Conservation (phyloP, 2,888 invertebrate species). For the Hartigia nigra region DNA sequence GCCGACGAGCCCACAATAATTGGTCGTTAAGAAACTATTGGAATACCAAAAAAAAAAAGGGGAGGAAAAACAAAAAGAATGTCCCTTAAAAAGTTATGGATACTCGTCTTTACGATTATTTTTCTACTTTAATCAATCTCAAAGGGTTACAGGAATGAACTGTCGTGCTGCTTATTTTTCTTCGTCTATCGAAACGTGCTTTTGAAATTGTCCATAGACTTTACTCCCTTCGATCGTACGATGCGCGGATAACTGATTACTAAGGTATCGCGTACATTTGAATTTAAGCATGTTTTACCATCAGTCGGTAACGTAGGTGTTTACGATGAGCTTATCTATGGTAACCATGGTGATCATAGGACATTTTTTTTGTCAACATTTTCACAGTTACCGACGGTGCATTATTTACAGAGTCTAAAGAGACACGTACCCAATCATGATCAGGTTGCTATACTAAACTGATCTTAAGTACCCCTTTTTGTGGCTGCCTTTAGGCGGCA, state of each 20-base stretch:
- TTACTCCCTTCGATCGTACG: neutral
- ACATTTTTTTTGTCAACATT: neutral
- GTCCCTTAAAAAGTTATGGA: neutral
- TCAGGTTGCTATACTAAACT: neutral
- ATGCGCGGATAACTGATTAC: neutral
- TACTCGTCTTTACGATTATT: neutral
- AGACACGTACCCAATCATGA: neutral
- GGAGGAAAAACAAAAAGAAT: neutral
- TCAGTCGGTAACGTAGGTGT: neutral
- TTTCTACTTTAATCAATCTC: neutral
- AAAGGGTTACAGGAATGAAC: neutral
- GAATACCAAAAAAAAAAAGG: neutral
- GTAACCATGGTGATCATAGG: neutral
- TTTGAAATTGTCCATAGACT: neutral
- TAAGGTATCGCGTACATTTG: neutral
- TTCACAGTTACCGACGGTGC: neutral
- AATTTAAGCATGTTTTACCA: neutral
- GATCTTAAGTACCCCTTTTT: too few relatives aligned
- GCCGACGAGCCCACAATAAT: conserved; percentile 88
- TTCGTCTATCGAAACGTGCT: neutral
- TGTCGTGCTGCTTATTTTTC: too few relatives aligned
- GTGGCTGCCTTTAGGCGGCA: neutral
- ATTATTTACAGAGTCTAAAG: neutral
- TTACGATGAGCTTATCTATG: neutral
- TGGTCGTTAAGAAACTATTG: conserved; percentile 48